phyloP scores from a whole-genome alignment of 2,113 vertebrate species.

The Sorex araneus region DNA sequence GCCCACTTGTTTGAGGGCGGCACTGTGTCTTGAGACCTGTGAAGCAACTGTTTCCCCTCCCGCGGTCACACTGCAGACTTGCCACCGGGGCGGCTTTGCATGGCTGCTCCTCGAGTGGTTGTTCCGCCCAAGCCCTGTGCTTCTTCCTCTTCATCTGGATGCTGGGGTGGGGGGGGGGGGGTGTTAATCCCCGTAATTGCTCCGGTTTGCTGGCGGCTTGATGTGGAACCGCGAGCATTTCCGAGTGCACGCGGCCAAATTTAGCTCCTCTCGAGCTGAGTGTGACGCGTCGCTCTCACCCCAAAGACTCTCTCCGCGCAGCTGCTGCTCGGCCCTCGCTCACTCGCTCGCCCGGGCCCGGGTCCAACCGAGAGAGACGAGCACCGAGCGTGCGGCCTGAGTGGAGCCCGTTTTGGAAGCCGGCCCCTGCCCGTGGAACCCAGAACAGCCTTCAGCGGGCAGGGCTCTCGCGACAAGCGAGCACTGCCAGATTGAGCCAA shows the following conservation, averaged over 20 bases:
- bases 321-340: slow-evolving; percentile 2
- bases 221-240: neutral
- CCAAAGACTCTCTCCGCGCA: neutral
- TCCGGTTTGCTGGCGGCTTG: neutral
- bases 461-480: slow-evolving; percentile 32
- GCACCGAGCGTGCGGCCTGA: fast-evolving
- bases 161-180: slow-evolving; percentile 11
- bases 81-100: neutral
- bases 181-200: slow-evolving; percentile 48
- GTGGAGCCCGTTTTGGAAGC: neutral
- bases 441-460: neutral
- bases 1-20: neutral
- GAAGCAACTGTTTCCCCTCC: neutral
- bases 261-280: neutral
- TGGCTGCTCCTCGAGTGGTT: neutral
- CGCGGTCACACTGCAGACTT: slow-evolving; percentile 22
- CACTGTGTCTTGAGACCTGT: slow-evolving; percentile 47
- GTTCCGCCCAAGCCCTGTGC: fast-evolving
- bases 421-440: slow-evolving; percentile 25
- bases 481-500: neutral
- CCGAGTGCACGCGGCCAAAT: slow-evolving; percentile 16
- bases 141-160: slow-evolving; percentile 21
- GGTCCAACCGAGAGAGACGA: neutral
- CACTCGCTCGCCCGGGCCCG: neutral
- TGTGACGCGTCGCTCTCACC: neutral